These are phyloP conservation scores for Notodonta ziczac DNA, from an alignment of 2,888 invertebrate genomes.

Conservation along the genomic window DNA sequence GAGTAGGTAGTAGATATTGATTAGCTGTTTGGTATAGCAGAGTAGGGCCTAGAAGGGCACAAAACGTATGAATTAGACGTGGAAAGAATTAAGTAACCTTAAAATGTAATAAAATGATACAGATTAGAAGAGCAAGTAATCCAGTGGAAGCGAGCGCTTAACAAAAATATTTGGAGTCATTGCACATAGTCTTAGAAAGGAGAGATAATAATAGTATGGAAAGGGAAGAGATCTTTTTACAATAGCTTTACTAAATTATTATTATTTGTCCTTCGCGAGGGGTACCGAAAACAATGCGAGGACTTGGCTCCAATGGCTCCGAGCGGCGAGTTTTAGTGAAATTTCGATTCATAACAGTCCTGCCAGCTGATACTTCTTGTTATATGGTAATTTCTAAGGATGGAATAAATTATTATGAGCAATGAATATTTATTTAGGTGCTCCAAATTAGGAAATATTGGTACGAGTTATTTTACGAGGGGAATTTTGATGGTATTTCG, in stretches of 20 bases:
- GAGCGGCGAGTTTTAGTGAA: not conserved
- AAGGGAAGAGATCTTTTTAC: not conserved
- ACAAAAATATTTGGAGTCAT: too few relatives aligned
- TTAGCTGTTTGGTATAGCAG: too few relatives aligned
- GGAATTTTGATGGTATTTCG: too few relatives aligned
- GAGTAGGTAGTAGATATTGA: too few relatives aligned
- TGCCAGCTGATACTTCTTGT: not conserved
- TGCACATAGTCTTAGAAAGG: too few relatives aligned
- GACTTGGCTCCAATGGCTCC: not conserved
- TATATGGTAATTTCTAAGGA: slow-evolving; percentile 1
- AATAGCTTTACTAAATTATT: not conserved
- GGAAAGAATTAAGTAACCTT: too few relatives aligned
- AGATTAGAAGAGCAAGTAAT: too few relatives aligned
- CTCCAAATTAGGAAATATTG: not conserved
- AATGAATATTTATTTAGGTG: slow-evolving; percentile 3
- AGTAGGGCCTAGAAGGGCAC: too few relatives aligned
- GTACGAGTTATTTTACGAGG: not conserved
- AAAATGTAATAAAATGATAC: too few relatives aligned
- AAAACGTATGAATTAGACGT: too few relatives aligned
- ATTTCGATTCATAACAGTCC: slow-evolving; percentile 1
- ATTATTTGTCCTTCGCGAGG: not conserved
- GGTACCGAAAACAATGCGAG: not conserved
- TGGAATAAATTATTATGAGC: not conserved
- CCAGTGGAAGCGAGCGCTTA: too few relatives aligned
- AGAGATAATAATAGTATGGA: too few relatives aligned